Evolutionary conservation across 2,113 vertebrate genomes (phyloP), one percentile per base, ranked within the genome.

Genomic region (Mormoops blainvillei): DNA sequence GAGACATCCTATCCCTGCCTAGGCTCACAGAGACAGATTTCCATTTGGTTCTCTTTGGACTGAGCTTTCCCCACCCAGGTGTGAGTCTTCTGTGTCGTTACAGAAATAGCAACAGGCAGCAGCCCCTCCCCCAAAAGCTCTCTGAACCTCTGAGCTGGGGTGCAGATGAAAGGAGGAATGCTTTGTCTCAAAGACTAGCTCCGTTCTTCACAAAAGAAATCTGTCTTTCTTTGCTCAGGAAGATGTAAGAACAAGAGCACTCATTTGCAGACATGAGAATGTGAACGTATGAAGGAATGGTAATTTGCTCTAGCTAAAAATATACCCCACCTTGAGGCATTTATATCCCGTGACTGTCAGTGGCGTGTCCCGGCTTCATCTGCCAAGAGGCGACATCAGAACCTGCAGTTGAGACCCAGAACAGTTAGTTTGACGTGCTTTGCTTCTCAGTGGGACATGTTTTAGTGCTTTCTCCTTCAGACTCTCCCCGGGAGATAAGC

Each of bases 301-400:
- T 89, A 92, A 97, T 97, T 94, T 94, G 71, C 87, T 90, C n/a
- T 28, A 89, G 82, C 96, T 97, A 96, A 97, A 98, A 94, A 94
- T 94, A 98, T 45, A 85, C 28, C 33, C 80, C 56, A 20, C 67
- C 78, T 89, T 48, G 68, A 85, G 86, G 96, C 91, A 54, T 91
- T 76, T 80, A 28, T 13, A 15, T 90, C 90, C 78, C 2, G 14
- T 85, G 45, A 28, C 43, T 74, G 65, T 94, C 77, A 76, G 71
- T 58, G 73, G 76, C 0, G 0, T 54, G 94, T 77, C 91, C 93
- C 77, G 81, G 88, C 67, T 87, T 94, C 77, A 22, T 96, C 81
- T 82, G 61, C 86, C 78, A 56, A 86, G 85, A 85, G 86, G 45
- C 11, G 26, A 36, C 0, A 2, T 73, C 81, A 78, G 85, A 88